Evolutionary conservation across 2,797 vertebrate species (phyloP).

Genomic region (Platalea minor): DNA sequence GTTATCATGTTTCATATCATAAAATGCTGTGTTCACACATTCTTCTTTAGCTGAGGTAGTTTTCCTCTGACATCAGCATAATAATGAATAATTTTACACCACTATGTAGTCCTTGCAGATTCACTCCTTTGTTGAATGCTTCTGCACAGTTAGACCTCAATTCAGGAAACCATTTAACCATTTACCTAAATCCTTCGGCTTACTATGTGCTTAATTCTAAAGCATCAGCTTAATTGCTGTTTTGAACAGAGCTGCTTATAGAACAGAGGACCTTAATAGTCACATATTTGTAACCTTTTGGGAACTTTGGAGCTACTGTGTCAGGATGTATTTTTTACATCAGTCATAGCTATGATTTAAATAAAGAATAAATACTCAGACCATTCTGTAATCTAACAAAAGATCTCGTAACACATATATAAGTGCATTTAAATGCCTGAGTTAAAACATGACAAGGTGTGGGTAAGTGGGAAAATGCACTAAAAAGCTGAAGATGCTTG

Average conservation of each 20-base stretch:
- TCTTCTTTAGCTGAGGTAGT: conserved; percentile 17
- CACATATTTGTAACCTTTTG: background rate
- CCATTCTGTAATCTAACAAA: background rate
- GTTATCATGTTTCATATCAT: background rate
- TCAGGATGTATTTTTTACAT: conserved; percentile 35
- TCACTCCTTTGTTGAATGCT: conserved; percentile 29
- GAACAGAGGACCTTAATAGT: background rate
- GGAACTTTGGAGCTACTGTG: conserved; percentile 19
- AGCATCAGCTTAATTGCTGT: background rate
- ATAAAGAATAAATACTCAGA: background rate
- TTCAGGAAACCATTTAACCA: background rate
- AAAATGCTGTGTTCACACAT: conserved; percentile 5
- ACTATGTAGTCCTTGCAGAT: background rate
- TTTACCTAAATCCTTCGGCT: background rate
- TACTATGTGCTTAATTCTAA: conserved; percentile 1
- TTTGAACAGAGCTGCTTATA: background rate
- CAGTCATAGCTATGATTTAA: conserved; percentile 40
- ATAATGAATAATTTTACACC: conserved; percentile 47
- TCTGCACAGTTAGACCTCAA: background rate
- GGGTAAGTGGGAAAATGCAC: background rate
- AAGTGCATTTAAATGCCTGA: background rate
- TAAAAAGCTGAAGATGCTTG: background rate
- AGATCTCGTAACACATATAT: background rate
- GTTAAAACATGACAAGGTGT: background rate
- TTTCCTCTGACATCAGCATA: conserved; percentile 43